A percentile compares a stretch with the other conserved stretches of the same genome.
phyloP scores from a whole-genome alignment of 2,113 vertebrate genomes.

The Accipiter virgatus region DNA sequence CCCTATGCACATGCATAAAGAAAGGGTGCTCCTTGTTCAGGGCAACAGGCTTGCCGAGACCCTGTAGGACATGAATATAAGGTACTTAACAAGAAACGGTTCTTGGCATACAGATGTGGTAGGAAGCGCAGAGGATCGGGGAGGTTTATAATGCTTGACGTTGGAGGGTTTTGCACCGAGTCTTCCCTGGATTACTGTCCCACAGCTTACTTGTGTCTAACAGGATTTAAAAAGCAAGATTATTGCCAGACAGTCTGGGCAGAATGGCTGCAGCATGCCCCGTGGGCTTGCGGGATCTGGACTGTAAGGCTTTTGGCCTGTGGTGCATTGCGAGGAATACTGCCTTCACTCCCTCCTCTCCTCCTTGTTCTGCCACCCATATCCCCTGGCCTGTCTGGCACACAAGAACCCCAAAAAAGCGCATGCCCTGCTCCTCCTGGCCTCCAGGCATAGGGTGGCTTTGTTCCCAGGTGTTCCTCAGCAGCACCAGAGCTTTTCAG shows the following conservation, averaged over 20 bases:
- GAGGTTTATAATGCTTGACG: background rate
- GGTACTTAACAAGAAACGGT: background rate
- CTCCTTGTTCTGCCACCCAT: background rate
- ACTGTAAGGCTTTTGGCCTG: background rate
- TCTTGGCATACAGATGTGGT: background rate
- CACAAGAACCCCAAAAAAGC: background rate
- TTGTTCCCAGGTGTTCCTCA: background rate
- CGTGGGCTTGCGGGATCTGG: background rate
- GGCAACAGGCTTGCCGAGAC: background rate
- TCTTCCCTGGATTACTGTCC: constrained; percentile 13
- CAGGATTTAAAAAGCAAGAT: constrained; percentile 18
- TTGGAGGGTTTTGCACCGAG: background rate
- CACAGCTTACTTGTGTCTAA: background rate
- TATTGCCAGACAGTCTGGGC: background rate
- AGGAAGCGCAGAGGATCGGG: rapidly evolving
- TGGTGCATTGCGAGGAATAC: background rate
- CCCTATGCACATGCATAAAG: background rate
- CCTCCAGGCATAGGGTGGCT: background rate
- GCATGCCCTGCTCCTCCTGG: background rate
- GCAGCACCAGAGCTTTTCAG: background rate
- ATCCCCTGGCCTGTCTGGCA: background rate
- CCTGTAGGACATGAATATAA: background rate
- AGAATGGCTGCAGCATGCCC: rapidly evolving
- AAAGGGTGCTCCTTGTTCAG: background rate
- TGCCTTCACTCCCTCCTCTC: background rate